Evolutionary conservation across 2,888 invertebrate species (phyloP).

Genomic region (Erebia palarica): DNA sequence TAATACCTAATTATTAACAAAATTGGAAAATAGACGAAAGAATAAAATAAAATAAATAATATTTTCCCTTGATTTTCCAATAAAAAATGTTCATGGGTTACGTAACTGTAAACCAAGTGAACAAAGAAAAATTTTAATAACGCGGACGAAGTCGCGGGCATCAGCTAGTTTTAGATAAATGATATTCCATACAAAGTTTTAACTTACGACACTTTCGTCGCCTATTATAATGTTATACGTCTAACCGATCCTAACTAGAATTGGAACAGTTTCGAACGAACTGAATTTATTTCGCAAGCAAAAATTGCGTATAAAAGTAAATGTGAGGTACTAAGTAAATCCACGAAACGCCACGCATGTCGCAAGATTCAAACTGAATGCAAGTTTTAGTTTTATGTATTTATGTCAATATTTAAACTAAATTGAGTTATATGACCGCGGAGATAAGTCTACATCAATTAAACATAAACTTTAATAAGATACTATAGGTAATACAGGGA

Average conservation of each 20-base stretch:
- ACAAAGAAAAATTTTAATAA: no score
- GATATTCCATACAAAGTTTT: neutral
- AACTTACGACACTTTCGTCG: neutral
- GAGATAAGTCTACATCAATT: neutral
- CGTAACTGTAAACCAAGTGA: no score
- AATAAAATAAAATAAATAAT: no score
- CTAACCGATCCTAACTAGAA: neutral
- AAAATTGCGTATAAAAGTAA: constrained; percentile 40
- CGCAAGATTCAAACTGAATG: constrained; percentile 35
- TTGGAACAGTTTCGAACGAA: constrained; percentile 5
- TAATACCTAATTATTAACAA: no score
- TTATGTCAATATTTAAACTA: constrained; percentile 4
- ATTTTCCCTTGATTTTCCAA: no score
- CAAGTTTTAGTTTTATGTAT: constrained; percentile 18
- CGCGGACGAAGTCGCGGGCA: no score
- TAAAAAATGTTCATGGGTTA: no score
- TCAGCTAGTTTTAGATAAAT: neutral
- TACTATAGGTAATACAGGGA: neutral
- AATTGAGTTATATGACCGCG: neutral
- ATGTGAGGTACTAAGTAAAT: constrained; percentile 38
- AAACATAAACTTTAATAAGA: neutral
- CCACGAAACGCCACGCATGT: constrained; percentile 33
- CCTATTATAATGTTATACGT: neutral
- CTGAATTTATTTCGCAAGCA: constrained; percentile 28
- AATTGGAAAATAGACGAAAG: no score